A percentile compares a stretch with the other conserved stretches of the same genome.
Evolutionary conservation across 2,888 invertebrate genomes (phyloP).

Genomic region (Dyspetes luteomarginatus): DNA sequence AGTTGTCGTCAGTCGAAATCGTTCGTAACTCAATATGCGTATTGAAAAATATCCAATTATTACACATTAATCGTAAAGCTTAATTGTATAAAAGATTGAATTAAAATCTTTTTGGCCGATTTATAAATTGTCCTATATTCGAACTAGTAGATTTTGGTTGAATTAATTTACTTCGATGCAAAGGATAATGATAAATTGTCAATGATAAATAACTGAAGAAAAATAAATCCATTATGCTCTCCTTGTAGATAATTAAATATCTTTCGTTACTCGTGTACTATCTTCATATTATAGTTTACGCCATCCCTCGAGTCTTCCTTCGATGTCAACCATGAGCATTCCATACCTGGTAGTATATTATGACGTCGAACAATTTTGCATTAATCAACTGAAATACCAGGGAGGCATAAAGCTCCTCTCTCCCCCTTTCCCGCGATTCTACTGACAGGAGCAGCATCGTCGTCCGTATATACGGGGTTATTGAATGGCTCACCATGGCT

Average conservation of each 20-base stretch:
- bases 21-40: no score
- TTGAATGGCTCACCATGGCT: constrained; percentile 23
- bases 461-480: constrained; percentile 7
- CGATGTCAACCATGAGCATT: constrained; percentile 20
- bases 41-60: no score
- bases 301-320: not conserved
- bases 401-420: constrained; percentile 8
- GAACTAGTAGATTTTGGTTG: no score
- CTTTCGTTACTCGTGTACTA: not conserved
- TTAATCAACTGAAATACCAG: constrained; percentile 45
- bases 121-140: no score
- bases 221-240: not conserved
- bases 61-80: no score
- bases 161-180: no score
- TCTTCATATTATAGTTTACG: not conserved
- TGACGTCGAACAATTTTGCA: constrained; percentile 47
- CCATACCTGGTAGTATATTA: constrained; percentile 21
- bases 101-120: no score
- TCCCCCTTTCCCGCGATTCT: not conserved
- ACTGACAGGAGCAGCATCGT: not conserved
- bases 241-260: not conserved
- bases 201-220: not conserved
- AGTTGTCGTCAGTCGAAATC: no score
- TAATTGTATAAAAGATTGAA: no score
- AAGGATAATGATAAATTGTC: no score